These are phyloP conservation scores for Oeneis ivallda DNA, from an alignment of 2,888 invertebrate genomes.

Conservation along the genomic window DNA sequence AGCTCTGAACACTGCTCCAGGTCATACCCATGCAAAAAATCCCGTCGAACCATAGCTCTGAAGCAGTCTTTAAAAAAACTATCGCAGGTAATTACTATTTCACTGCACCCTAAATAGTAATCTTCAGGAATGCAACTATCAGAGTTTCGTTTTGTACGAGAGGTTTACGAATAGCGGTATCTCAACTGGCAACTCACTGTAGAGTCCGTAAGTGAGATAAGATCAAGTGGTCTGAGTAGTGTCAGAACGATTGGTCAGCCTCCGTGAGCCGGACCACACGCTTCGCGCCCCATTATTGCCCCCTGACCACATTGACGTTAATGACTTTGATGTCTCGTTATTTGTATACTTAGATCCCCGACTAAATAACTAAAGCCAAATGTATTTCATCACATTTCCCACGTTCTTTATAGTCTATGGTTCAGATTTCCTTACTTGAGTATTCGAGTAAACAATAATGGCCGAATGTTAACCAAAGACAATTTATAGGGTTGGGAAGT, in stretches of 20 bases:
- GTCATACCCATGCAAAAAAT: no score
- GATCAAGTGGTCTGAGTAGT: slow-evolving; percentile 54
- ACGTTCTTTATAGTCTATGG: not conserved
- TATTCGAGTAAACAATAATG: no score
- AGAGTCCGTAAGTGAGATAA: slow-evolving; percentile 66
- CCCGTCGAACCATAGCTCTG: no score
- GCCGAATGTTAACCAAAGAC: no score
- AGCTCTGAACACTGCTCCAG: no score
- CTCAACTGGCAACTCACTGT: slow-evolving; percentile 48
- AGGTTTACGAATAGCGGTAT: slow-evolving; percentile 42
- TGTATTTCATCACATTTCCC: not conserved
- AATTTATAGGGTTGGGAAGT: no score
- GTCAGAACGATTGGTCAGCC: slow-evolving; percentile 61
- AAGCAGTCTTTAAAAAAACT: no score
- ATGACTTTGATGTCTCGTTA: slow-evolving; percentile 1
- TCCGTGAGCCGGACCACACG: slow-evolving; percentile 65
- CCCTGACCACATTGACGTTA: slow-evolving; percentile 19
- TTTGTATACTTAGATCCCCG: slow-evolving; percentile 15
- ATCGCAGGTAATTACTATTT: no score
- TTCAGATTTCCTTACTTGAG: no score
- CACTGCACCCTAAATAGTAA: slow-evolving; percentile 7
- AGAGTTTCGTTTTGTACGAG: slow-evolving; percentile 17
- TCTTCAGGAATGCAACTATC: slow-evolving; percentile 11
- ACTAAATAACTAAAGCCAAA: not conserved
- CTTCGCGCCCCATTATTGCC: slow-evolving; percentile 48